Evolutionary conservation across 2,113 vertebrate species (phyloP).

Genomic region (Laticauda colubrina): DNA sequence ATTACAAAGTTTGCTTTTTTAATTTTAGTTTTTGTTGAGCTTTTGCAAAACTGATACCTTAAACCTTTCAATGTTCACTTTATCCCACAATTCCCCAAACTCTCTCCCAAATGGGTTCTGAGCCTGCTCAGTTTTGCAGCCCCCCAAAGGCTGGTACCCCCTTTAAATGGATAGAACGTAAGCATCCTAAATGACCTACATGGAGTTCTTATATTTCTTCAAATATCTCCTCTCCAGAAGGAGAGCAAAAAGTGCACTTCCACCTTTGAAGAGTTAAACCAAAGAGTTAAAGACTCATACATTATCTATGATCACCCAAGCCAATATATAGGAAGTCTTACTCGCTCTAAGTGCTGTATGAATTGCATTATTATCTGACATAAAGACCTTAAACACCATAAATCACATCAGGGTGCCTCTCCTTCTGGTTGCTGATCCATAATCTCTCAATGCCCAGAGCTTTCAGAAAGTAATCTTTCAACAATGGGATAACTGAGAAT

Average conservation of each 20-base stretch:
- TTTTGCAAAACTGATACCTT: background rate
- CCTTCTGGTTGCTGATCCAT: constrained; percentile 33
- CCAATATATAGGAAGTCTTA: constrained; percentile 29
- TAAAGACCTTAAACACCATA: constrained; percentile 48
- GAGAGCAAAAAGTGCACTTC: background rate
- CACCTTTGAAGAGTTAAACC: background rate
- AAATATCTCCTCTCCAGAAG: background rate
- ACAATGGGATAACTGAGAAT: constrained; percentile 51
- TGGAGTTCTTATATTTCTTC: background rate
- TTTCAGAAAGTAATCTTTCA: constrained; percentile 49
- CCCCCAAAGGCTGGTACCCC: background rate
- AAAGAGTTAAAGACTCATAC: background rate
- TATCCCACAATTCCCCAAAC: background rate
- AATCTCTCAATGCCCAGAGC: constrained; percentile 14
- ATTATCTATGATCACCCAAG: constrained; percentile 33
- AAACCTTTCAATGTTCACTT: background rate
- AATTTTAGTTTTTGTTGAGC: background rate
- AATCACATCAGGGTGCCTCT: constrained; percentile 12
- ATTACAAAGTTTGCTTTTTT: background rate
- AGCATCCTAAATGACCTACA: background rate
- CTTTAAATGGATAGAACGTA: background rate
- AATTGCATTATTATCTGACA: constrained; percentile 42
- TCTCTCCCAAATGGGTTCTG: background rate
- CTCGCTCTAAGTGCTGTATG: constrained; percentile 40
- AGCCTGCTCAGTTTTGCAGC: background rate